Evolutionary conservation across 2,797 vertebrate species (phyloP), one percentile per base, ranked within the genome.

Genomic region (Novumbra hubbsi): DNA sequence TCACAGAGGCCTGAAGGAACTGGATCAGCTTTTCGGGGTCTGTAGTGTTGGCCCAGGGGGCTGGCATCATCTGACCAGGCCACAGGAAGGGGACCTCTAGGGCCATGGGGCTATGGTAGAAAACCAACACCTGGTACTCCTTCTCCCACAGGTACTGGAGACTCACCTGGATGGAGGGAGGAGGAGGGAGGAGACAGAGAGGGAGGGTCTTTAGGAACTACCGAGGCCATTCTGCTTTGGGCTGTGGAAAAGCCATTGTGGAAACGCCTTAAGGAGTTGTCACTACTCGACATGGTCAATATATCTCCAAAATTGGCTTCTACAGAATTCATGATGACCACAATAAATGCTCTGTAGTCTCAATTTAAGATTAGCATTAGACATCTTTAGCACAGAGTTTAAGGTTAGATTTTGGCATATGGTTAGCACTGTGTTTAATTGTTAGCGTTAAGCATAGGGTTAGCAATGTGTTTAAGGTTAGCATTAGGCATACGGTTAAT

Each of bases 61-160:
- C 86, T 1, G 98, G 98, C 97, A 99, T 98, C 97, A 99, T 99
- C 92, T 99, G 98, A 68, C 98, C 98, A 0, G 98, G 98, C 98
- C 98, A 99, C 74, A 99, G 94, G 85, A 98, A 99, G 7, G 96
- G 94, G 34, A 99, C 95, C 78, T 98, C 97, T 5, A 99, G 92
- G 57, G 98, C 97, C 90, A 98, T 97, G 14, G 98, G 98, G 73
- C 96, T 96, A 76, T 99, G 98, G 80, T 99, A 99, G 91, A 99
- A 99, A 75, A 99, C 97, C 21, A 99, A 88, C 52, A 99, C 95
- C 87, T 99, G 98, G 81, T 95, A 96, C 84, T 98, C 96, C 85
- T 96, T 98, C 88, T 98, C 96, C 97, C 98, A 99, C 77, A 98
- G 91, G 84, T 99, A 98, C 84, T 97, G 95, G 62, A 99, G 95